Evolutionary conservation across 2,888 invertebrate species (phyloP).

Genomic region (Panorpa germanica): DNA sequence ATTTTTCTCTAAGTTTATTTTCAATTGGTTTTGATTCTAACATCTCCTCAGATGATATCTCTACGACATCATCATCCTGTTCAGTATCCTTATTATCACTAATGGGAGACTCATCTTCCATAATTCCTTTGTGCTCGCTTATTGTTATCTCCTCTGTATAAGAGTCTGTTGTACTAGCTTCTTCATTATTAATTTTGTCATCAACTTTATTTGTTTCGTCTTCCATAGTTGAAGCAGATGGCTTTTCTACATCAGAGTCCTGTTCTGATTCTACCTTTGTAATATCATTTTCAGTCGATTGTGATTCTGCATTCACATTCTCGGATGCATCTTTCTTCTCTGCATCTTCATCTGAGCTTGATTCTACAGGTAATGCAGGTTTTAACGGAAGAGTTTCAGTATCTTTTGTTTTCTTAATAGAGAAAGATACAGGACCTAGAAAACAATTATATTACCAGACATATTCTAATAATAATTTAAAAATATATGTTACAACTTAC

Average conservation of each 20-base stretch:
- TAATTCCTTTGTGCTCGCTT: neutral
- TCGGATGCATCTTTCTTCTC: constrained; percentile 1
- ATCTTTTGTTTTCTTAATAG: constrained; percentile 66
- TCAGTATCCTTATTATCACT: constrained; percentile 5
- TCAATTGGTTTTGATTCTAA: constrained; percentile 24
- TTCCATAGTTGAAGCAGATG: neutral
- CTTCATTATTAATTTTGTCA: constrained; percentile 8
- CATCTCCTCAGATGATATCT: constrained; percentile 14
- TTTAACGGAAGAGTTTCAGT: constrained; percentile 43
- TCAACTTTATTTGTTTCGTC: neutral
- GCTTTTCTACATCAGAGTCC: no score
- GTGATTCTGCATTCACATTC: constrained; percentile 1
- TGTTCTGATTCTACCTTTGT: no score
- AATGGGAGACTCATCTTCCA: neutral
- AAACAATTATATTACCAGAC: constrained; percentile 11
- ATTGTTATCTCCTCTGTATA: neutral
- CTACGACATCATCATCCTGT: constrained; percentile 18
- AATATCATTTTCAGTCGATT: no score
- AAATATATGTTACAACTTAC: constrained; percentile 9
- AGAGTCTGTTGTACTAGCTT: constrained; percentile 10
- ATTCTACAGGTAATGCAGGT: constrained; percentile 57
- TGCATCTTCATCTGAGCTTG: constrained; percentile 46
- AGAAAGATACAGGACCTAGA: constrained; percentile 62
- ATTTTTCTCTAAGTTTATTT: constrained; percentile 36
- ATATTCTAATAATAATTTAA: constrained; percentile 5